Evolutionary conservation across 1,140 invertebrate species (phyloP), one percentile per base, ranked within the genome.

Genomic region (Macrobrachium rosenbergii): DNA sequence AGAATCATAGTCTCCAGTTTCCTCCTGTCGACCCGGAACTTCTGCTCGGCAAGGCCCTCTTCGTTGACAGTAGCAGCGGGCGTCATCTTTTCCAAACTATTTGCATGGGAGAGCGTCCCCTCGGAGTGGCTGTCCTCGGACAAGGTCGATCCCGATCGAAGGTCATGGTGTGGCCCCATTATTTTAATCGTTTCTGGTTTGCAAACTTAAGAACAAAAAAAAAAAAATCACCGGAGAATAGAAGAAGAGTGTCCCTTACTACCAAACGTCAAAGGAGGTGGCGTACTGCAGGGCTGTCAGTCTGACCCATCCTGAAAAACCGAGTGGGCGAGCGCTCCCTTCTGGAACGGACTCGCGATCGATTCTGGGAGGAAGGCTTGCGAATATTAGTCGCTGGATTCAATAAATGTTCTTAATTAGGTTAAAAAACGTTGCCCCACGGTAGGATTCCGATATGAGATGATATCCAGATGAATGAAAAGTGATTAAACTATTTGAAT

Each of bases 1-100:
- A 85, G 28, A 12, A 85, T 85, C 83, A 85, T 85, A n/a, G 83
- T 75, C 12, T 85, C 83, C 19, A 79, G 76, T 8, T 79, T 85
- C 75, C 75, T 85, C 75, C 83, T 85, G 60, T 85, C 83, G 17
- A 85, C 83, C 14, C 83, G 23, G 76, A 85, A 85, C 10, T 67
- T 64, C n/a, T 85, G 62, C 19, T 85, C 83, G 37, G 78, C 75
- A 43, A 67, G n/a, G 12, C 83, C 76, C 5, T 85, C 83, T 2
- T 28, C 83, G 11, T 69, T n/a, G 14, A 67, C 37, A 19, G 75
- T 58, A 14, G 67, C 17, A 12, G 59, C 17, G 37, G 83, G 64
- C 12, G 72, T 23, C 37, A 85, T 52, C 5, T 77, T 63, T 14
- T 85, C 83, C 10, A 60, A 28, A 10, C 83, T 85, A 75, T 85